These are phyloP conservation scores for Polia nebulosa DNA, from an alignment of 2,888 invertebrate genomes.

Conservation along the genomic window DNA sequence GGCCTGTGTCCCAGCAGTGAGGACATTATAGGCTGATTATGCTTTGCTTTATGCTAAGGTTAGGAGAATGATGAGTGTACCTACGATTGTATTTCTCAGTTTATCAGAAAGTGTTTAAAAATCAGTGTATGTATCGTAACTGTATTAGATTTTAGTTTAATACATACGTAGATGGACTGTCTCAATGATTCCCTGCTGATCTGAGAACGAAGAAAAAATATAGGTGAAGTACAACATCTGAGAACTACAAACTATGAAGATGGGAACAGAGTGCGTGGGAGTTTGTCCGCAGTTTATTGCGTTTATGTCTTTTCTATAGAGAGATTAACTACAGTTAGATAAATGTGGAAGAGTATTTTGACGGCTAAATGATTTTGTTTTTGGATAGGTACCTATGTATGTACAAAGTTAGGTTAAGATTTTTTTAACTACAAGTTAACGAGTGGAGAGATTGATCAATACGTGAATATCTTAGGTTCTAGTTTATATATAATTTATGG, in stretches of 20 bases:
- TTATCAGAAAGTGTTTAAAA: background rate
- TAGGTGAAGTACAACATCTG: slow-evolving; percentile 53
- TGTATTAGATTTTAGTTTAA: slow-evolving; percentile 34
- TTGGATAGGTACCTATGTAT: no score
- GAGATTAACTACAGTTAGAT: background rate
- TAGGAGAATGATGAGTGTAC: slow-evolving; percentile 8
- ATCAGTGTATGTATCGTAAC: slow-evolving; percentile 17
- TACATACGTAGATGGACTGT: slow-evolving; percentile 61
- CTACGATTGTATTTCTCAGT: background rate
- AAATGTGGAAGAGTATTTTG: no score
- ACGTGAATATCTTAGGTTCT: no score
- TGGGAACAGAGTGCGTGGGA: slow-evolving; percentile 19
- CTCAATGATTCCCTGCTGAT: slow-evolving; percentile 62
- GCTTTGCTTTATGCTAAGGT: no score
- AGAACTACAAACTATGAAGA: slow-evolving; percentile 40
- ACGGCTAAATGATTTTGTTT: no score
- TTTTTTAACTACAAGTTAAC: no score
- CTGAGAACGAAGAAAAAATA: slow-evolving; percentile 62
- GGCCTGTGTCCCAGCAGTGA: no score
- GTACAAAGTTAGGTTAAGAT: no score
- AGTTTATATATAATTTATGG: no score
- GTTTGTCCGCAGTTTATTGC: background rate
- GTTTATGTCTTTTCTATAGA: slow-evolving; percentile 25
- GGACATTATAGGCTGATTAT: no score
- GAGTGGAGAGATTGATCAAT: no score